Conservation (phyloP, 2,113 vertebrate species). For the Cyprinodon brontotheroides region DNA sequence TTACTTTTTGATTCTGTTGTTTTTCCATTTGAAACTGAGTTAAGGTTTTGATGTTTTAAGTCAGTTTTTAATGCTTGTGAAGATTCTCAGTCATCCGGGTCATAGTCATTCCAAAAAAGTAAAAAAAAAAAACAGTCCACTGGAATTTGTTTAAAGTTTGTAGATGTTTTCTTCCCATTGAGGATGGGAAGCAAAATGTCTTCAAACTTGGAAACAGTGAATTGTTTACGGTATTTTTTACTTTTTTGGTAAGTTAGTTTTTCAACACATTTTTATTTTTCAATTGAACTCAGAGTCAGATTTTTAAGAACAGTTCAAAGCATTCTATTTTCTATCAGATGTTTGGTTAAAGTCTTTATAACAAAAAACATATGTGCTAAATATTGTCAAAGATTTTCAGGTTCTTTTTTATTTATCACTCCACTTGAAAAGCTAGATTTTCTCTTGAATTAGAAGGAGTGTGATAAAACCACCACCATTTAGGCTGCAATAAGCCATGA, state of each 20-base stretch:
- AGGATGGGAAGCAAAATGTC: too few relatives aligned
- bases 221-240: too few relatives aligned
- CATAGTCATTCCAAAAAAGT: too few relatives aligned
- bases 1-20: background rate
- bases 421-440: background rate
- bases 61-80: too few relatives aligned
- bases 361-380: background rate
- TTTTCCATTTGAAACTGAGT: background rate
- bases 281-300: background rate
- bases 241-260: background rate
- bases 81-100: too few relatives aligned
- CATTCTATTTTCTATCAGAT: too few relatives aligned
- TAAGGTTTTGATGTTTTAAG: too few relatives aligned
- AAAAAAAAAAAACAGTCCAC: too few relatives aligned
- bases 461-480: background rate
- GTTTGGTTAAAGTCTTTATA: background rate
- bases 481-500: background rate
- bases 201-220: too few relatives aligned
- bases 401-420: background rate
- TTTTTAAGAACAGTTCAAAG: background rate
- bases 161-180: too few relatives aligned
- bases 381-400: background rate
- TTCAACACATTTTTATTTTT: background rate
- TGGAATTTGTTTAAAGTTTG: too few relatives aligned
- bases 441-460: background rate